phyloP scores from a whole-genome alignment of 2,797 vertebrate genomes.

The Saguinus oedipus region DNA sequence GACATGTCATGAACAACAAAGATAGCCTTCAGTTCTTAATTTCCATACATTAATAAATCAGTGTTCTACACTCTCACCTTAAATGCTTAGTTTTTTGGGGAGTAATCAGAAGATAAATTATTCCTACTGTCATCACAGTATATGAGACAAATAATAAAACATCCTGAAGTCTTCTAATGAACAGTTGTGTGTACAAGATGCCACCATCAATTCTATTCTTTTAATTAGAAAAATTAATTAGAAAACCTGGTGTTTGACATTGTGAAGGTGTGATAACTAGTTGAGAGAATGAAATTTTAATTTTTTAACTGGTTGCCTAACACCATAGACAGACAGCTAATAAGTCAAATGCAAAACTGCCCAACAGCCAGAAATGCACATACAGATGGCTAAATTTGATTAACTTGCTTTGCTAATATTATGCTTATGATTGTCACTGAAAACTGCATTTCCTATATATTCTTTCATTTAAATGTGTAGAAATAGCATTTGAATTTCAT shows the following conservation, averaged over 20 bases:
- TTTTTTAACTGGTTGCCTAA: constrained; percentile 5
- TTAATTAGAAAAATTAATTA: background rate
- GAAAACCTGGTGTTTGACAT: background rate
- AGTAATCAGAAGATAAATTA: constrained; percentile 34
- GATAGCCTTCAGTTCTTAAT: background rate
- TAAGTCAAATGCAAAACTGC: background rate
- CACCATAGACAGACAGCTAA: background rate
- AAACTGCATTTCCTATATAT: too few relatives aligned
- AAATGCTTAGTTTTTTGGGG: constrained; percentile 51
- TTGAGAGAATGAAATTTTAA: background rate
- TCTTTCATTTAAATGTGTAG: too few relatives aligned
- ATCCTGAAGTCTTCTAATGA: background rate
- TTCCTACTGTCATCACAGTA: background rate
- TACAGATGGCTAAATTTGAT: background rate
- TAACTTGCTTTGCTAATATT: background rate
- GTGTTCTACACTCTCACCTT: background rate
- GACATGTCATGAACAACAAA: background rate
- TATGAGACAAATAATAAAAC: constrained; percentile 23
- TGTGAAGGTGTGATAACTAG: background rate
- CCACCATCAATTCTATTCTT: background rate
- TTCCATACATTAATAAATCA: background rate
- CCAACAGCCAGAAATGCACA: background rate
- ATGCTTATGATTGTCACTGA: background rate
- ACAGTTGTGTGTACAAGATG: background rate
- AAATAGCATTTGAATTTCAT: background rate